Evolutionary conservation across 2,113 vertebrate genomes (phyloP).

Genomic region (Notiomystis cincta): DNA sequence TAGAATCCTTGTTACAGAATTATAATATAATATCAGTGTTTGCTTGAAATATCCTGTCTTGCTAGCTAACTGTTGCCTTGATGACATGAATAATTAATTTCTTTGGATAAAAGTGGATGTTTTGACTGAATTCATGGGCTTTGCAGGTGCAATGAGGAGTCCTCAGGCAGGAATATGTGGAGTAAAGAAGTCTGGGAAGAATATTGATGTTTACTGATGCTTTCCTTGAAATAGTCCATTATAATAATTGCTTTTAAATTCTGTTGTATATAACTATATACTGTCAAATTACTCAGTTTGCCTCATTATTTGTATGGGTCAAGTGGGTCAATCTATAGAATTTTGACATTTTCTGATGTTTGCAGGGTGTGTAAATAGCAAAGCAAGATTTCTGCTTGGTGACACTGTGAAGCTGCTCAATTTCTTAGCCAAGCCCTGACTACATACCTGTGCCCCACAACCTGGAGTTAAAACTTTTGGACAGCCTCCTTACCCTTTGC

Average conservation of each 20-base stretch:
- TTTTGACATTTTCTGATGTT: neutral
- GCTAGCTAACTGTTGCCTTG: neutral
- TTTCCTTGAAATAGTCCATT: neutral
- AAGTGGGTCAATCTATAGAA: neutral
- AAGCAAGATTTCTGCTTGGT: neutral
- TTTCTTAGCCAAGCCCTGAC: neutral
- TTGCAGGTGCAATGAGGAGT: neutral
- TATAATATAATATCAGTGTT: neutral
- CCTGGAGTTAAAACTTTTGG: neutral
- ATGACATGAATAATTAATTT: conserved; percentile 25
- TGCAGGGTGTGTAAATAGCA: neutral
- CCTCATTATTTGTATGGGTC: neutral
- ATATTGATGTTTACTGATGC: neutral
- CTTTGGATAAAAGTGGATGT: neutral
- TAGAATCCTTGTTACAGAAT: neutral
- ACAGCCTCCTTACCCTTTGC: neutral
- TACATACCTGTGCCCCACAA: neutral
- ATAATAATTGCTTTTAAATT: neutral
- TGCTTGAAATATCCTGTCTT: neutral
- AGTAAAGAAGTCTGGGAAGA: neutral
- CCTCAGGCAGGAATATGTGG: neutral
- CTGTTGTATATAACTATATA: neutral
- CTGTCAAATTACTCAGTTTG: neutral
- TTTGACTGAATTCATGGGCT: neutral
- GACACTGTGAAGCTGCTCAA: neutral